Conservation (phyloP, 2,113 vertebrate genomes). For the Atrichornis clamosus region DNA sequence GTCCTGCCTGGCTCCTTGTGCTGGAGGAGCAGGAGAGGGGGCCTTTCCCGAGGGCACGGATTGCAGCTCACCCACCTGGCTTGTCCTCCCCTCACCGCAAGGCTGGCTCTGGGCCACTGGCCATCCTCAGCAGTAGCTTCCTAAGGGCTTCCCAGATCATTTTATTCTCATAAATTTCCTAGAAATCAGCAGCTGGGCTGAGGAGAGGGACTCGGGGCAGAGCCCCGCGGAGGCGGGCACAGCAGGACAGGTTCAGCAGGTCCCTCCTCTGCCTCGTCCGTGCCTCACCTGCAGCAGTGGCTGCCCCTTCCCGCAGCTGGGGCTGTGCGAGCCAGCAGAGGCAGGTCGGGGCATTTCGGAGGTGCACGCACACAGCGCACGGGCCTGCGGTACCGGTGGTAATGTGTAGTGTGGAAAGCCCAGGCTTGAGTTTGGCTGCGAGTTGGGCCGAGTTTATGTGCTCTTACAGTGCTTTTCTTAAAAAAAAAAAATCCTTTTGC, state of each 20-base stretch:
- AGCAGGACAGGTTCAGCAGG: background rate
- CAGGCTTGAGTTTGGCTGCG: background rate
- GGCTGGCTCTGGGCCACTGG: background rate
- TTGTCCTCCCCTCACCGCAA: background rate
- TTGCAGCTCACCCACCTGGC: rapidly evolving
- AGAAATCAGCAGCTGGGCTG: background rate
- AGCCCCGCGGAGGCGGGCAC: rapidly evolving
- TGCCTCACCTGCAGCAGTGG: background rate
- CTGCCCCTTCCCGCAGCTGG: background rate
- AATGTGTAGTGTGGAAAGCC: background rate
- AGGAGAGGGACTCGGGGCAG: background rate
- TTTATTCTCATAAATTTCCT: background rate
- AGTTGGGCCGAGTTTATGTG: background rate
- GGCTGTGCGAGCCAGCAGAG: background rate
- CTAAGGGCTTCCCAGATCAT: background rate
- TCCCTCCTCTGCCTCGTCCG: background rate
- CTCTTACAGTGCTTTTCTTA: too few relatives aligned
- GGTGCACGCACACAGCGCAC: background rate
- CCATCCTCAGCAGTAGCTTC: background rate
- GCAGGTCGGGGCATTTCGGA: background rate
- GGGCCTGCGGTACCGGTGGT: background rate
- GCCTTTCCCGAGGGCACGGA: background rate
- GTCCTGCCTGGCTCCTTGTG: too few relatives aligned
- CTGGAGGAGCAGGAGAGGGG: background rate
- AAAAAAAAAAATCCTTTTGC: background rate